These are phyloP conservation scores for Coelopa frigida DNA, from an alignment of 1,140 invertebrate species.

Conservation along the genomic window DNA sequence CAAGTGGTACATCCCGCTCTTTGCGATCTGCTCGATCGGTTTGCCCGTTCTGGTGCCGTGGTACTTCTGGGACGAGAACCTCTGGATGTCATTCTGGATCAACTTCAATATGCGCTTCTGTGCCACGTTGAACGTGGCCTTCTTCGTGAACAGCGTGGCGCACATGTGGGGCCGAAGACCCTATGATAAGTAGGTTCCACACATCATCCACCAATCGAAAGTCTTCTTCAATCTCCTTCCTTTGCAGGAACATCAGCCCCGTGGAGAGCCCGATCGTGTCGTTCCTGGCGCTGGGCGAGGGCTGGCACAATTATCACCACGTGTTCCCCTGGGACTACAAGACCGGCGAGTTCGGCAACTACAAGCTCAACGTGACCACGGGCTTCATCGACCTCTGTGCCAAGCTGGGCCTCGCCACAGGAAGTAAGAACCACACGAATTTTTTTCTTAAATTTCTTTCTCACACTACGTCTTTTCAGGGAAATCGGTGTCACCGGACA, in stretches of 20 bases:
- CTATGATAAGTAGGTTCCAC: slow-evolving; percentile 73
- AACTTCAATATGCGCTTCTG: slow-evolving; percentile 77
- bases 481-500: slow-evolving; percentile 55
- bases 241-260: slow-evolving; percentile 59
- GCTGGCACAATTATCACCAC: slow-evolving; percentile 95
- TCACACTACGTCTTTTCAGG: slow-evolving; percentile 34
- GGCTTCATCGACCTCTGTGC: slow-evolving; percentile 66
- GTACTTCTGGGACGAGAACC: slow-evolving; percentile 74
- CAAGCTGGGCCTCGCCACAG: slow-evolving; percentile 66
- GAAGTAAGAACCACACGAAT: slow-evolving; percentile 48
- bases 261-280: slow-evolving; percentile 65
- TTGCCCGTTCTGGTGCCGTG: slow-evolving; percentile 73
- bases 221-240: neutral
- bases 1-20: slow-evolving; percentile 66
- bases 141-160: slow-evolving; percentile 87
- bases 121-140: slow-evolving; percentile 80
- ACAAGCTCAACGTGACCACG: slow-evolving; percentile 60
- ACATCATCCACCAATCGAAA: neutral
- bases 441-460: slow-evolving; percentile 8
- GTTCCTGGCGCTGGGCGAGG: slow-evolving; percentile 68
- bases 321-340: slow-evolving; percentile 74
- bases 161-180: slow-evolving; percentile 84
- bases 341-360: slow-evolving; percentile 69
- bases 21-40: slow-evolving; percentile 66
- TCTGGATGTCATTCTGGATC: slow-evolving; percentile 74